Evolutionary conservation across 92 coral and sea anemone genomes (phyloP), one percentile per base, ranked within the genome.

Genomic region (Parazoanthus atlanticus): DNA sequence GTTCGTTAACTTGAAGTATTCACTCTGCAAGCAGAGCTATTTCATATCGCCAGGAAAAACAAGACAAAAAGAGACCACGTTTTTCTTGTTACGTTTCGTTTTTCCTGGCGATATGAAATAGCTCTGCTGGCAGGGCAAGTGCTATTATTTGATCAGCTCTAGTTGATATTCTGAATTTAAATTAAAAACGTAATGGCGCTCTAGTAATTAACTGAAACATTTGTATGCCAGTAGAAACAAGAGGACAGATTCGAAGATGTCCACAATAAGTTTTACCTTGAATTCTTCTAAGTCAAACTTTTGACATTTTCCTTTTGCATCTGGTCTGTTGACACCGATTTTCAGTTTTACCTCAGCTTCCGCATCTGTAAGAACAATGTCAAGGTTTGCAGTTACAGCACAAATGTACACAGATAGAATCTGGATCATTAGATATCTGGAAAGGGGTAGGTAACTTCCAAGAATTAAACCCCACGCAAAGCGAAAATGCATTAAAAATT

Each of bases 261-360:
- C 2, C 15, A 26, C 33, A 12, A 13, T 17, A 25, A 67, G 33
- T 31, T 91, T 80, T 88, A 94, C 99, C 94, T 91, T 86, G 79
- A 97, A 91, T 21, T 88, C 85, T 28, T 88, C 77, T 47, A 93
- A 79, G 85, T 94, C 94, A 76, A 97, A 97, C 46, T 91, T 89
- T 46, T 97, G 98, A 72, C 99, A 97, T 6, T 87, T 85, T 70
- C 93, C 92, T 30, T 76, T 91, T 16, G 82, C 84, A 38, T 91
- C 89, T 0, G 97, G 95, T 28, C 86, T 92, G 86, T 87, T 88
- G 23, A 95, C 93, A 3, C 92, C 79, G 56, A 96, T 84, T 33
- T 88, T 95, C 94, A 97, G 69, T 0, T 91, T 86, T 2, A 97
- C 96, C 26, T 96, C 89, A 0, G 97, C 89, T 29, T 93, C 58